These are phyloP conservation scores for Spilarctia lutea DNA, from an alignment of 2,888 invertebrate genomes.

Conservation along the genomic window DNA sequence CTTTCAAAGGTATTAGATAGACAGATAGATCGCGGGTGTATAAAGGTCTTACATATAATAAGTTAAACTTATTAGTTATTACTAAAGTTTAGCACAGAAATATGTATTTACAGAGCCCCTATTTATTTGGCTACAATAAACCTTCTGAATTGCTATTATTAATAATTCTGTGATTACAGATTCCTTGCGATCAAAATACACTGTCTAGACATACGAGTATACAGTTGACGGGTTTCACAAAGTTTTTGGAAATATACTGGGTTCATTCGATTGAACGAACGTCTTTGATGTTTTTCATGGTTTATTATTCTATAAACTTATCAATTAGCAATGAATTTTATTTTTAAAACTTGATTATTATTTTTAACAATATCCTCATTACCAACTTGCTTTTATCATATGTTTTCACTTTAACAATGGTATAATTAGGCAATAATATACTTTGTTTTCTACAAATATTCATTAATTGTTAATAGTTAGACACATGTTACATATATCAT, in stretches of 20 bases:
- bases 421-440: neutral
- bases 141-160: neutral
- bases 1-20: too few relatives aligned
- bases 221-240: constrained; percentile 11
- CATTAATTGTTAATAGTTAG: neutral
- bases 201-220: neutral
- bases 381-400: neutral
- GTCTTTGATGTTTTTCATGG: constrained; percentile 2
- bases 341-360: neutral
- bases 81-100: neutral
- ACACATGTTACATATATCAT: neutral
- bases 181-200: neutral
- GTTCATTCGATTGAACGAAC: neutral
- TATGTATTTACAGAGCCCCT: neutral
- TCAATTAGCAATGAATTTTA: neutral
- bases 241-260: constrained; percentile 4
- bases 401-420: neutral
- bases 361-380: neutral
- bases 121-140: neutral
- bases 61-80: neutral
- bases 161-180: neutral
- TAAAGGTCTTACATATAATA: neutral
- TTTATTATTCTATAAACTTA: neutral
- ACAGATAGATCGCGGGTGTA: too few relatives aligned
- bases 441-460: neutral